Conservation (phyloP, 2,888 invertebrate genomes). For the Apocheima hispidaria region DNA sequence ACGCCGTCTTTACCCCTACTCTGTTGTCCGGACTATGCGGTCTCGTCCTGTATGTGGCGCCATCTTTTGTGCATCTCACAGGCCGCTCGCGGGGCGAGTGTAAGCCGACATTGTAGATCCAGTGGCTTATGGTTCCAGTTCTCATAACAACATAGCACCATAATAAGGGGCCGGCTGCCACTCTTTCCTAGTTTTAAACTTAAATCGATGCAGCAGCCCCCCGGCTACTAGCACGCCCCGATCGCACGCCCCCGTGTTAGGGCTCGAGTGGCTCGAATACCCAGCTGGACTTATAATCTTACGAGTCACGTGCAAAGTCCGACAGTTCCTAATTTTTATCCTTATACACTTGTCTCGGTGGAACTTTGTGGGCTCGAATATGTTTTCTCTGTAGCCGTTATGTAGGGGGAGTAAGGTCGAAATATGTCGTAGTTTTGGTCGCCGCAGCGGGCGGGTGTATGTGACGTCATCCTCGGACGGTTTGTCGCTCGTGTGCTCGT, state of each 20-base stretch:
- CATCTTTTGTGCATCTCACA: too few relatives aligned
- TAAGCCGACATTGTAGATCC: slow-evolving; percentile 23
- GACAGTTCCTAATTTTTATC: slow-evolving; percentile 71
- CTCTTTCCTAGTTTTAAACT: slow-evolving; percentile 67
- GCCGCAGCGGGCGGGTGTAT: slow-evolving; percentile 55
- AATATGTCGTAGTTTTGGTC: slow-evolving; percentile 64
- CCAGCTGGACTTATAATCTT: slow-evolving; percentile 21
- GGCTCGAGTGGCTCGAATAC: slow-evolving; percentile 16
- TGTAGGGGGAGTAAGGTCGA: slow-evolving; percentile 48
- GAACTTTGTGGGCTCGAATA: slow-evolving; percentile 70
- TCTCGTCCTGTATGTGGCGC: too few relatives aligned
- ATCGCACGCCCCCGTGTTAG: slow-evolving; percentile 4
- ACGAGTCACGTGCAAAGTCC: slow-evolving; percentile 56
- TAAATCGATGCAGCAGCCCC: slow-evolving; percentile 76
- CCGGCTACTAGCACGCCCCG: slow-evolving; percentile 65
- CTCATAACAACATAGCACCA: slow-evolving; percentile 71
- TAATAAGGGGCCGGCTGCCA: slow-evolving; percentile 71
- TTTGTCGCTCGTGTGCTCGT: slow-evolving; percentile 54
- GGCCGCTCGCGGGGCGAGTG: too few relatives aligned
- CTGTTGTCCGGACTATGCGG: too few relatives aligned
- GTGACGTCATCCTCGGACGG: slow-evolving; percentile 66
- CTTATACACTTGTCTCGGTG: slow-evolving; percentile 57
- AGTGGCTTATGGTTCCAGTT: slow-evolving; percentile 41
- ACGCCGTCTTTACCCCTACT: too few relatives aligned
- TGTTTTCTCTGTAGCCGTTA: slow-evolving; percentile 57